Percentiles rank a stretch among this genome's conserved stretches.
Conservation (phyloP, 2,888 invertebrate genomes). For the Aelia acuminata region DNA sequence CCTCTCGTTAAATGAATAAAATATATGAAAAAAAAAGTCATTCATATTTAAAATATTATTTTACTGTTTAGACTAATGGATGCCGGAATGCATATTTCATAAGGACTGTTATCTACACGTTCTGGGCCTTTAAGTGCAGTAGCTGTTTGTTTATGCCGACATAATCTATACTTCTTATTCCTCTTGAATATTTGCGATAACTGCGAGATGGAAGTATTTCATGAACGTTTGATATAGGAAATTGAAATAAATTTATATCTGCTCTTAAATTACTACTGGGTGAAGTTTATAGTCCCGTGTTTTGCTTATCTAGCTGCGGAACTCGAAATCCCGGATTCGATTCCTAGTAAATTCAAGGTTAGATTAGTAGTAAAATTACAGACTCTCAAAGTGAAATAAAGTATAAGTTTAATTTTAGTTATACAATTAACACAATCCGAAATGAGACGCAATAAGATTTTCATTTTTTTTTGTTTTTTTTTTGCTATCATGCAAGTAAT, state of each 20-base stretch:
- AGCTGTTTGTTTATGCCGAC: background rate
- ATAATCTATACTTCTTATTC: conserved; percentile 8
- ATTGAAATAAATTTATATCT: background rate
- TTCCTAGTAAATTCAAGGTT: background rate
- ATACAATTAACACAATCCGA: too few relatives aligned
- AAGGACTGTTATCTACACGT: background rate
- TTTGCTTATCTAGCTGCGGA: background rate
- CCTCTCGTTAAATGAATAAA: background rate
- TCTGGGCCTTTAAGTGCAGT: background rate
- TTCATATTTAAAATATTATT: background rate
- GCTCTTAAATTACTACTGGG: background rate
- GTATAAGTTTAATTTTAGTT: background rate
- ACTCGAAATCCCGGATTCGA: background rate
- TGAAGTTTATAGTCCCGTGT: background rate
- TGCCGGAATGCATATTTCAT: background rate
- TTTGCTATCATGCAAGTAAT: too few relatives aligned
- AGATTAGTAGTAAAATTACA: too few relatives aligned
- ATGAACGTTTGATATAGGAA: background rate
- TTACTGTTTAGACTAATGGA: background rate
- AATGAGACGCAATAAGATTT: too few relatives aligned
- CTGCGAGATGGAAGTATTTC: background rate
- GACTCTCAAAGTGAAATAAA: background rate
- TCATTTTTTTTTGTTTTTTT: too few relatives aligned
- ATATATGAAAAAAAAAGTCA: background rate
- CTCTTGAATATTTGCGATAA: conserved; percentile 5